Conservation (phyloP, 2,113 vertebrate genomes). For the Dipodomys ordii region DNA sequence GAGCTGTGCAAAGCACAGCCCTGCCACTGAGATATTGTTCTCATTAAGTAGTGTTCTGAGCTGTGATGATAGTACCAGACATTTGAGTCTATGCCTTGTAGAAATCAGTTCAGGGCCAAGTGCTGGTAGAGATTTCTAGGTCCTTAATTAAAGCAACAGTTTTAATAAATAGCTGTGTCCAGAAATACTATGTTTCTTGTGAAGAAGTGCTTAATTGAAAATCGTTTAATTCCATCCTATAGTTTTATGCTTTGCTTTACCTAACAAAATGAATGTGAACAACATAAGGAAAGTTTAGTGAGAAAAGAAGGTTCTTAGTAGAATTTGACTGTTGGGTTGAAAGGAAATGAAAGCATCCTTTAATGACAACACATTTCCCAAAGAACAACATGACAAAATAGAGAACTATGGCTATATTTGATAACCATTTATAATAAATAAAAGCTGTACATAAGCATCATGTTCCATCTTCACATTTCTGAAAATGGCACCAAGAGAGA, state of each 20-base stretch:
- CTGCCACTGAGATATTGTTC: fast-evolving
- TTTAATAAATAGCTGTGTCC: not conserved
- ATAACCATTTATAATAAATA: not conserved
- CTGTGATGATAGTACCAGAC: not conserved
- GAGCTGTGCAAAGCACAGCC: too few relatives aligned
- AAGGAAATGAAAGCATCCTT: not conserved
- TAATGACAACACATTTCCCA: not conserved
- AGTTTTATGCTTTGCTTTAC: not conserved
- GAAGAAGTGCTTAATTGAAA: not conserved
- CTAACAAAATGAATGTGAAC: not conserved
- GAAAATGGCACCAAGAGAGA: not conserved
- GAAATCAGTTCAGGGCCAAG: not conserved
- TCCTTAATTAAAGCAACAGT: not conserved
- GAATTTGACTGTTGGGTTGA: not conserved
- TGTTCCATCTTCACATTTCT: not conserved
- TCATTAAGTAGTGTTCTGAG: not conserved
- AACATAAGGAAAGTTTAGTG: not conserved
- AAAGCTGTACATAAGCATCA: not conserved
- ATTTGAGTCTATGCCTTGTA: not conserved
- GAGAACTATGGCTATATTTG: not conserved
- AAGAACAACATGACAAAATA: not conserved
- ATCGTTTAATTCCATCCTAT: not conserved
- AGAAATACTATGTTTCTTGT: not conserved
- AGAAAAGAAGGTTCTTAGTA: not conserved
- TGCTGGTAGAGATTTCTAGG: not conserved